These are phyloP conservation scores for Serripes groenlandicus DNA, from an alignment of 2,888 invertebrate genomes.

Conservation along the genomic window DNA sequence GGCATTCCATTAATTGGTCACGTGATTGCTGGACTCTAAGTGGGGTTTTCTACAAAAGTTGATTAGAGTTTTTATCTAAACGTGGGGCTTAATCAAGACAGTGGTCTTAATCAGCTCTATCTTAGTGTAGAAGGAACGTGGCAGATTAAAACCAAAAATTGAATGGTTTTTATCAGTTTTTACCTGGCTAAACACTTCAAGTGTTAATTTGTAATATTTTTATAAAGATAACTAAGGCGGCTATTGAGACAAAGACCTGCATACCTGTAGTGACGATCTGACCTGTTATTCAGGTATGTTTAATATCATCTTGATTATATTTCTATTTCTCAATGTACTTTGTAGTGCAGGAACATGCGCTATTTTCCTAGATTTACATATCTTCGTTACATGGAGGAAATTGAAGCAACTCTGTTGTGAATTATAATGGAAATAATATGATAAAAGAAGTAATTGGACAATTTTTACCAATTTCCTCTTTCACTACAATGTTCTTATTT, in stretches of 20 bases:
- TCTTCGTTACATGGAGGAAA: no score
- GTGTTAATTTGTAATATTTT: slow-evolving; percentile 72
- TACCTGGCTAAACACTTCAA: slow-evolving; percentile 66
- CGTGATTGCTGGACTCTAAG: slow-evolving; percentile 55
- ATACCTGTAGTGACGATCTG: slow-evolving; percentile 17
- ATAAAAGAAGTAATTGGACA: no score
- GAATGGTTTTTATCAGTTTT: slow-evolving; percentile 69
- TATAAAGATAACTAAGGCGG: slow-evolving; percentile 49
- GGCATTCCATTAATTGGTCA: slow-evolving; percentile 62
- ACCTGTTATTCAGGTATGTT: slow-evolving; percentile 14
- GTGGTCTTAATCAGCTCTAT: slow-evolving; percentile 64
- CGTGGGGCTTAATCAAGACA: slow-evolving; percentile 61
- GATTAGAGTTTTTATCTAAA: slow-evolving; percentile 67
- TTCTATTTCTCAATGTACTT: no score
- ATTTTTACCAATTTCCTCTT: no score
- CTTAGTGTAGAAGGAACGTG: slow-evolving; percentile 66
- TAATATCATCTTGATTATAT: neutral
- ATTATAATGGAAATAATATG: no score
- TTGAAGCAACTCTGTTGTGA: no score
- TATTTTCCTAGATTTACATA: no score
- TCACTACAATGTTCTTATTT: no score
- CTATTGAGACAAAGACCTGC: slow-evolving; percentile 32
- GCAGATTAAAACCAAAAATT: slow-evolving; percentile 65
- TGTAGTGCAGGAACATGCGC: no score
- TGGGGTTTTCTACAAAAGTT: slow-evolving; percentile 56